These are phyloP conservation scores for Thinocorus orbignyianus DNA, from an alignment of 2,113 vertebrate species.

Conservation along the genomic window DNA sequence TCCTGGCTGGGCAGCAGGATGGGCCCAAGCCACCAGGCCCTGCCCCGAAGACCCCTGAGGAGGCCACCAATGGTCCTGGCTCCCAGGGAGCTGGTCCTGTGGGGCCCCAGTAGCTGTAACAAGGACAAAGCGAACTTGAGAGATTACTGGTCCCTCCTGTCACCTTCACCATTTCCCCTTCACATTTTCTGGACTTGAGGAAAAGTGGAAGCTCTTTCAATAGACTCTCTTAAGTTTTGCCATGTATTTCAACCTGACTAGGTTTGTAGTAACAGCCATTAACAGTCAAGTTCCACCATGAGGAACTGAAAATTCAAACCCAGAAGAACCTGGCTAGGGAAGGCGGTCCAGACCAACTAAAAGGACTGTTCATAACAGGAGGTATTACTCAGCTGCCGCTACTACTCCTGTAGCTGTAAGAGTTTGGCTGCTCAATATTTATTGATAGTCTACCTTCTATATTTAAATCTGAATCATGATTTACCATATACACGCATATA, in stretches of 20 bases:
- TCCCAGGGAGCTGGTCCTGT: not conserved
- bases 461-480: not conserved
- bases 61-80: not conserved
- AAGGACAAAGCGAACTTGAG: accelerated
- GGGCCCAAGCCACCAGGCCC: not conserved
- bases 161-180: not conserved
- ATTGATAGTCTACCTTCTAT: not conserved
- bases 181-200: not conserved
- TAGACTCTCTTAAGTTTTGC: not conserved
- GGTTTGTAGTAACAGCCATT: not conserved
- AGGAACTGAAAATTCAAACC: not conserved
- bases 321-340: not conserved
- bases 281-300: not conserved
- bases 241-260: not conserved
- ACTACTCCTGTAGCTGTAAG: not conserved
- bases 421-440: not conserved
- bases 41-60: not conserved
- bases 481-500: not conserved
- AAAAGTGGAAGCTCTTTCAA: not conserved
- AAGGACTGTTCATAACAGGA: not conserved
- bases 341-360: not conserved
- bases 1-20: not conserved
- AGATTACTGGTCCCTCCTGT: not conserved
- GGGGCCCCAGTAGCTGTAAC: not conserved
- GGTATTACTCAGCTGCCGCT: not conserved